A percentile compares a stretch with the other conserved stretches of the same genome.
Evolutionary conservation across 2,797 vertebrate species (phyloP).

Genomic region (Sebastes oblongus): DNA sequence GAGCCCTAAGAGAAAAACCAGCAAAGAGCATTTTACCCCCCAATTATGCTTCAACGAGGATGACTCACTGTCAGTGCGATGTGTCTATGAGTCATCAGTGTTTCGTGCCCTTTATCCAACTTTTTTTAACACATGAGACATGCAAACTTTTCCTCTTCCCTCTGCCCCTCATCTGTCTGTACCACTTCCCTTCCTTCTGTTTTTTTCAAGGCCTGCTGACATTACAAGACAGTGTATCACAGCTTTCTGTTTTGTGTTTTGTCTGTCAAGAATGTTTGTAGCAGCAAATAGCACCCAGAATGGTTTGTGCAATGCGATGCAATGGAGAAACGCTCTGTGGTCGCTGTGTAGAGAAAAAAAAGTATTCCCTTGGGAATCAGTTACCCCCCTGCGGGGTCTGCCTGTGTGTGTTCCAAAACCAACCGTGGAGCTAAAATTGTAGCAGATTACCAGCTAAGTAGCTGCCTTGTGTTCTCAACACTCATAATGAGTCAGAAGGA

Average conservation of each 20-base stretch:
- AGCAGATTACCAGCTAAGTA: constrained; percentile 57
- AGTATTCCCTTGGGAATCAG: constrained; percentile 53
- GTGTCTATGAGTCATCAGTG: constrained; percentile 53
- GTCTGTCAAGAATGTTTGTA: constrained; percentile 11
- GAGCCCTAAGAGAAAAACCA: constrained; percentile 58
- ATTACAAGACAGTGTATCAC: constrained; percentile 13
- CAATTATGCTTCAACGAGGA: constrained; percentile 63
- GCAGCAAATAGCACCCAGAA: constrained; percentile 33
- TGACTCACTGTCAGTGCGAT: constrained; percentile 59
- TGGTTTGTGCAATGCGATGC: constrained; percentile 34
- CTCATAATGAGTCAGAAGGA: constrained; percentile 62
- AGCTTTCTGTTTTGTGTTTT: constrained; percentile 18
- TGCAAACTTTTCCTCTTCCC: constrained; percentile 9
- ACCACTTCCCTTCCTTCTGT: neutral
- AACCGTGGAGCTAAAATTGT: constrained; percentile 35
- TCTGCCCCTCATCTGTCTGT: constrained; percentile 1
- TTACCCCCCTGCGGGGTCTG: constrained; percentile 43
- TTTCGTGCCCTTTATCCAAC: constrained; percentile 30
- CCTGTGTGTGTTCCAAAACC: constrained; percentile 60
- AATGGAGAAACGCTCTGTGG: constrained; percentile 39
- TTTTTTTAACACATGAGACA: constrained; percentile 30
- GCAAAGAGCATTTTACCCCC: constrained; percentile 35
- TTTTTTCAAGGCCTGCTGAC: constrained; percentile 14
- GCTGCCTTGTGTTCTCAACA: constrained; percentile 54
- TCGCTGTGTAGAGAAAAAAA: constrained; percentile 35